Evolutionary conservation across 2,113 vertebrate species (phyloP), one percentile per base, ranked within the genome.

Genomic region (Crypturellus undulatus): DNA sequence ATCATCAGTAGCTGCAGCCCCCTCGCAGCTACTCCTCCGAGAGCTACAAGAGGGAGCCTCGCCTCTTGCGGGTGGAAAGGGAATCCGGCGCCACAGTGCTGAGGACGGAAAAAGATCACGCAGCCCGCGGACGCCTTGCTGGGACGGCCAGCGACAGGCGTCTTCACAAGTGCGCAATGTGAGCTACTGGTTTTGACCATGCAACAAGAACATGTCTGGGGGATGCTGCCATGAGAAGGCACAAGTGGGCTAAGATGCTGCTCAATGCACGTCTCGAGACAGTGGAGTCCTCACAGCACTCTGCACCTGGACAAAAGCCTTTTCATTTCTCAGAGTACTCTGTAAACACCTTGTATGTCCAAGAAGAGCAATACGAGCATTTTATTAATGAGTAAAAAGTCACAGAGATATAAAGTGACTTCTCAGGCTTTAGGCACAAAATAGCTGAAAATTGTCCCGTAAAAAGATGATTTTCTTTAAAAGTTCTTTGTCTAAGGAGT

Each of bases 271-370:
- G 4, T 17, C 21, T 54, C 45, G 18, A 22, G 1, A 51, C 25
- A 54, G 11, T 2, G 6, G 15, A 32, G 68, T 0, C 0, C 0
- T 0, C 62, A 63, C 2, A 49, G 10, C 0, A 0, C 15, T 3
- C 28, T 58, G 13, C 20, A 87, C 34, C 32, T 59, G 47, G 9
- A 8, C 5, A 73, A 89, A 77, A 70, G 0, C 2, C 21, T 92
- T 90, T 70, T 13, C 6, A 49, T 84, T 92, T 87, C 16, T 54
- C 24, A 8, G 7, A 5, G 12, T 22, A 20, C 12, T 87, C 45
- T 32, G 20, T 79, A 76, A 69, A 1, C 7, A 3, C 9, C 16
- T 54, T 42, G 20, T 19, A 82, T 81, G 45, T 52, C 24, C 28
- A 36, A 62, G 73, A 89, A 43, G 30, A 87, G 34, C 28, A 65